Evolutionary conservation across 2,797 vertebrate genomes (phyloP).

Genomic region (Falco cherrug): DNA sequence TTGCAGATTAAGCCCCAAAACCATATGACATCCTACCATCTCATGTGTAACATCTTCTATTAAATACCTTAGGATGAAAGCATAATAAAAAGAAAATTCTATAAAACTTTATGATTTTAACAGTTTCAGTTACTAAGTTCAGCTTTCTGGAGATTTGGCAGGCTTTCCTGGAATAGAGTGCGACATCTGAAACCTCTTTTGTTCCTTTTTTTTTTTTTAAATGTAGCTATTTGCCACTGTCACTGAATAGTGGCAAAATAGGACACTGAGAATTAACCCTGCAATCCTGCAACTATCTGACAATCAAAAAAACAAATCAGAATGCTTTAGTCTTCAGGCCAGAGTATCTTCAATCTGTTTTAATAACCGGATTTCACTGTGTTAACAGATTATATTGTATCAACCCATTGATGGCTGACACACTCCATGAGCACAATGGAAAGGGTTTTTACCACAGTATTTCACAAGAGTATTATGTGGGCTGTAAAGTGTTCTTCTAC

Average conservation of each 20-base stretch:
- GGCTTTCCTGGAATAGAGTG: constrained; percentile 27
- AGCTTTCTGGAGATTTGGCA: constrained; percentile 36
- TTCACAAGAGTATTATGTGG: background rate
- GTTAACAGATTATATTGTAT: background rate
- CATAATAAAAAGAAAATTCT: constrained; percentile 41
- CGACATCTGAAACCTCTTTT: constrained; percentile 52
- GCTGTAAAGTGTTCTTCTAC: background rate
- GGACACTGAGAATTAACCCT: constrained; percentile 1
- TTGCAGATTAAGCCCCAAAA: background rate
- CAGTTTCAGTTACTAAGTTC: constrained; percentile 38
- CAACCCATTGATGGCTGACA: background rate
- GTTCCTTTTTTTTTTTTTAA: constrained; percentile 5
- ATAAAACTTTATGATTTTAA: constrained; percentile 55
- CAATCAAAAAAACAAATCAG: background rate
- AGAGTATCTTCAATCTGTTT: background rate
- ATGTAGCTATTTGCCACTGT: background rate
- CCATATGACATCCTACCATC: background rate
- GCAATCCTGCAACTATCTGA: background rate
- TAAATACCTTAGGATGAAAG: constrained; percentile 1
- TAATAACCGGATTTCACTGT: background rate
- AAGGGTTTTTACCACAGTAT: background rate
- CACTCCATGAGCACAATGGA: background rate
- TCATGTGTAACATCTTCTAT: background rate
- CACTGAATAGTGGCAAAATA: constrained; percentile 11
- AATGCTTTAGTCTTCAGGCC: background rate